Evolutionary conservation across 2,888 invertebrate species (phyloP).

Genomic region (Lasiommata megera): DNA sequence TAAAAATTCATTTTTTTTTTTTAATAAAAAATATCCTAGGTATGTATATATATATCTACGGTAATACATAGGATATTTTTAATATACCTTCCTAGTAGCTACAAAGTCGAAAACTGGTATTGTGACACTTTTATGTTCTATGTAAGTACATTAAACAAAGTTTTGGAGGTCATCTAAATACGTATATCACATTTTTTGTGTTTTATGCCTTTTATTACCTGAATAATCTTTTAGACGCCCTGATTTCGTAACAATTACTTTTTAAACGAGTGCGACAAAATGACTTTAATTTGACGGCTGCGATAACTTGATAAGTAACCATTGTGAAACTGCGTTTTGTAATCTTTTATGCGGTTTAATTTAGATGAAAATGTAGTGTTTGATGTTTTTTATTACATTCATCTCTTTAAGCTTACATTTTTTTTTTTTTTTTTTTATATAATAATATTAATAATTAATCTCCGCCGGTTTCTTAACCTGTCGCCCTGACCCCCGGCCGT

Average conservation of each 20-base stretch:
- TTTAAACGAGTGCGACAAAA: background rate
- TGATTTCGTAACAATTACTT: background rate
- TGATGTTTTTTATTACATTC: background rate
- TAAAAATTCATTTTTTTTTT: no score
- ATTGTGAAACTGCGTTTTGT: background rate
- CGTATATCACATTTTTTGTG: background rate
- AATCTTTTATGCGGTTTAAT: background rate
- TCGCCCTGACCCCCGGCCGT: no score
- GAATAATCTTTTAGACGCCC: background rate
- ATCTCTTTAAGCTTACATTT: background rate
- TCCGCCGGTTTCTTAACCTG: no score
- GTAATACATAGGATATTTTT: no score
- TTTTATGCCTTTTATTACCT: background rate
- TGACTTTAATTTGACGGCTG: background rate
- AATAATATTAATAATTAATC: no score
- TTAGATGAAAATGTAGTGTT: background rate
- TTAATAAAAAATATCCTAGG: no score
- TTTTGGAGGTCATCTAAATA: background rate
- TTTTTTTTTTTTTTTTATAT: no score
- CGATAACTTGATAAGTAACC: background rate
- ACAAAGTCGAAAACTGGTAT: no score
- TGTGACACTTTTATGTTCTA: background rate
- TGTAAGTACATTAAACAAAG: background rate
- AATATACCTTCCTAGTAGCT: no score
- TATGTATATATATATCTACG: no score